Evolutionary conservation across 1,140 invertebrate species (phyloP), one percentile per base, ranked within the genome.

Genomic region (Drosophila sucinea): DNA sequence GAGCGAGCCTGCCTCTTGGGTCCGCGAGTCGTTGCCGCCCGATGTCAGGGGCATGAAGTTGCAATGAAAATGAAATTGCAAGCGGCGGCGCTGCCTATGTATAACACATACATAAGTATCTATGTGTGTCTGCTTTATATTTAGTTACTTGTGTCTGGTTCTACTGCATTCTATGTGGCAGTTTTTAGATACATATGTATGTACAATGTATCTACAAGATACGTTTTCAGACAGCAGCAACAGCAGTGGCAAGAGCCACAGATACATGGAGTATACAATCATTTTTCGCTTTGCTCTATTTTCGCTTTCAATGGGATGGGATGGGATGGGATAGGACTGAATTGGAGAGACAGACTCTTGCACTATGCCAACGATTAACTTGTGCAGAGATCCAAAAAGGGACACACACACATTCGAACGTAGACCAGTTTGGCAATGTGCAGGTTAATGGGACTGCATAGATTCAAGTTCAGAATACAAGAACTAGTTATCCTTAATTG

Each of bases 61-160:
- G 83, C 79, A 86, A 89, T 86, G 83, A 86, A 86, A 86, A 87
- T 79, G 83, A 86, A 86, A 86, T 86, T 86, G 76, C 84, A 86
- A 73, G 79, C 82, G 64, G 71, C 82, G 40, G 67, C 47, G 56
- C 56, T 25, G 56, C 44, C 25, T 51, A 51, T 51, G 44, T 51
- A 27, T 51, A 51, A 51, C 23, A 70, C 73, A 81, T 41, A 40
- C 70, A 73, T 60, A 33, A 60, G 44, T 29, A 62, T 41, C 32
- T 29, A 51, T 60, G 17, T 62, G 29, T 55, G 70, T 70, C 41
- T 61, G 64, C 67, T 68, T 79, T 81, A 81, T 86, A 86, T 86
- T 87, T 86, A 87, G 82, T 87, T 82, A 70, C 83, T 81, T 77
- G 72, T 87, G 83, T 79, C 79, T 86, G 72, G 83, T 87, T 87